phyloP scores from a whole-genome alignment of 2,797 vertebrate species.

The Masticophis lateralis region DNA sequence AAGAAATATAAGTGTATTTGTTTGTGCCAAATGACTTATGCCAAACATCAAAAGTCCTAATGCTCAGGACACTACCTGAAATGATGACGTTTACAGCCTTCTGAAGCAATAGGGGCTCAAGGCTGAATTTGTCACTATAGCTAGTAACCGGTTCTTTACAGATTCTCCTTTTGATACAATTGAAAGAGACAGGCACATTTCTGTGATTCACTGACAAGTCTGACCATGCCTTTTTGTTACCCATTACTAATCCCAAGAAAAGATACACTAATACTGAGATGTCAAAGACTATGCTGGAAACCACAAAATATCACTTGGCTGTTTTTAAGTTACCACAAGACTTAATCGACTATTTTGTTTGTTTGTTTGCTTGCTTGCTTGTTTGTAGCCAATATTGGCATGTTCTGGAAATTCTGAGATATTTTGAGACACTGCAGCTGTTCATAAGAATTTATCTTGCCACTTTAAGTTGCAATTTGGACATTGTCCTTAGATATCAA shows the following conservation, averaged over 20 bases:
- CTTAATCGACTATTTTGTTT: not conserved
- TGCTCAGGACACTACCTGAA: not conserved
- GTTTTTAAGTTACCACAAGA: not conserved
- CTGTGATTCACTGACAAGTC: not conserved
- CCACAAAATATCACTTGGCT: not conserved
- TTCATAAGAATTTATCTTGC: not conserved
- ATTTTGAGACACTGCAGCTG: not conserved
- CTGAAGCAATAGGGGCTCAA: not conserved
- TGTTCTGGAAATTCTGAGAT: not conserved
- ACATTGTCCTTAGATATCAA: not conserved
- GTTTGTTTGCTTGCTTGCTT: not conserved
- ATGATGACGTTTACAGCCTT: not conserved
- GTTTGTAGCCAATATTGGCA: not conserved
- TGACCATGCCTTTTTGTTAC: not conserved
- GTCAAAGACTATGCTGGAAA: not conserved
- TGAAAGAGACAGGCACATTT: not conserved
- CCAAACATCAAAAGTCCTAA: not conserved
- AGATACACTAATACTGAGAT: not conserved
- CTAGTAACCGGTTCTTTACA: not conserved
- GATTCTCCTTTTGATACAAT: not conserved
- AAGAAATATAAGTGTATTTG: not conserved
- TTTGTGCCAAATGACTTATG: not conserved
- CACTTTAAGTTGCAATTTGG: not conserved
- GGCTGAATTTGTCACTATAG: not conserved
- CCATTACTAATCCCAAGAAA: not conserved